Evolutionary conservation across 2,113 vertebrate species (phyloP), one percentile per base, ranked within the genome.

Genomic region (Triplophysa siluroides): DNA sequence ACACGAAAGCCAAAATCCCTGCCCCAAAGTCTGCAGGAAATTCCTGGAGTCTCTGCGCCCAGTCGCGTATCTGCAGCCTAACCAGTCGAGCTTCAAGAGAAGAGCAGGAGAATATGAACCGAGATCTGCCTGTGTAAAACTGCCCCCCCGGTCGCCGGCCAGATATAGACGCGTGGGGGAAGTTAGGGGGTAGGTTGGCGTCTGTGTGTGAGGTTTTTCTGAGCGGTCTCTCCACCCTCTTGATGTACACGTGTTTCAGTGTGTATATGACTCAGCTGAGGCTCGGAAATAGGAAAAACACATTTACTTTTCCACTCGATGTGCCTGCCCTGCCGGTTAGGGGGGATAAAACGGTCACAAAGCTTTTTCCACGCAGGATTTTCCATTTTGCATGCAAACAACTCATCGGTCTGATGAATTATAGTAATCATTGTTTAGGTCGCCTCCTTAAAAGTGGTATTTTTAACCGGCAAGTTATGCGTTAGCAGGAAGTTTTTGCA

Each of bases 11-110:
- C 95, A 93, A 95, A 95, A 92, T 94, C 93, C 92, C 94, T 94
- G 93, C 94, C 94, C 78, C 93, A 64, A 93, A 88, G 93, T 93
- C 92, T 62, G 92, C 89, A 93, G 94, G 93, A 94, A 94, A 93
- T 95, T 95, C 94, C 94, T 94, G 92, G 92, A 91, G 90, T 90
- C 92, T 92, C 91, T 29, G 23, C 41, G 19, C 12, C 2, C 74
- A 10, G 70, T 75, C 89, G 90, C 88, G 92, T 90, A 89, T 88
- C 88, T 45, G 41, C 88, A 54, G 86, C 88, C 84, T 91, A 92
- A 91, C 92, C 9, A 33, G 47, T n/a, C 92, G 91, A 73, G 78
- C 41, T 41, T 41, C 0, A 63, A 23, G 47, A 45, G 23, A 4
- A 58, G 56, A 45, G 43, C 72, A n/a, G 23, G 54, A 41, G 23